A percentile compares a stretch with the other conserved stretches of the same genome.
Evolutionary conservation across 2,113 vertebrate species (phyloP).

Genomic region (Pomatostomus ruficeps): DNA sequence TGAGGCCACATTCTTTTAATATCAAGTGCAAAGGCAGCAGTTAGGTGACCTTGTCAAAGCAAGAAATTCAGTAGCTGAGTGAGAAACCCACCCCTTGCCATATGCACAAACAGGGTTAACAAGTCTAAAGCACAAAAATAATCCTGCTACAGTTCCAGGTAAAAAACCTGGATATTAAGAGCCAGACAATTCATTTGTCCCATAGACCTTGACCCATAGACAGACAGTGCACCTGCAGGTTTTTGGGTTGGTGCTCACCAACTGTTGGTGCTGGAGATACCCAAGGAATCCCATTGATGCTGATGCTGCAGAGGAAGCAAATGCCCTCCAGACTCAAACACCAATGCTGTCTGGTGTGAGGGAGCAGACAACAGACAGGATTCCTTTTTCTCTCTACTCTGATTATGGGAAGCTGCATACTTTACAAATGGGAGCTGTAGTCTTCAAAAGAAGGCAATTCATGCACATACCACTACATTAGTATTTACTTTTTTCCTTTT

Average conservation of each 20-base stretch:
- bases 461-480: not conserved
- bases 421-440: not conserved
- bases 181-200: not conserved
- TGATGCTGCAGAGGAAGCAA: not conserved
- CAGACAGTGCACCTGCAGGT: not conserved
- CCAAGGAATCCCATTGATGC: not conserved
- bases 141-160: not conserved
- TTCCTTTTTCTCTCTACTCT: not conserved
- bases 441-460: not conserved
- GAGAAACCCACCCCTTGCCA: not conserved
- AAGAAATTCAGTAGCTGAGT: not conserved
- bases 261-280: not conserved
- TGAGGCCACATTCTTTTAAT: not conserved
- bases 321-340: not conserved
- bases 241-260: rapidly evolving
- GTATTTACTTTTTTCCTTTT: not conserved
- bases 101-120: not conserved
- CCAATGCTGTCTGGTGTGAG: not conserved
- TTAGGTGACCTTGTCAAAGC: not conserved
- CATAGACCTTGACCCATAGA: not conserved
- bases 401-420: not conserved
- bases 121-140: not conserved
- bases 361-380: not conserved
- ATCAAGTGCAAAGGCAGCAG: not conserved
- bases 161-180: not conserved